Conservation (phyloP, 1,140 invertebrate species). For the Micrasema minimum region DNA sequence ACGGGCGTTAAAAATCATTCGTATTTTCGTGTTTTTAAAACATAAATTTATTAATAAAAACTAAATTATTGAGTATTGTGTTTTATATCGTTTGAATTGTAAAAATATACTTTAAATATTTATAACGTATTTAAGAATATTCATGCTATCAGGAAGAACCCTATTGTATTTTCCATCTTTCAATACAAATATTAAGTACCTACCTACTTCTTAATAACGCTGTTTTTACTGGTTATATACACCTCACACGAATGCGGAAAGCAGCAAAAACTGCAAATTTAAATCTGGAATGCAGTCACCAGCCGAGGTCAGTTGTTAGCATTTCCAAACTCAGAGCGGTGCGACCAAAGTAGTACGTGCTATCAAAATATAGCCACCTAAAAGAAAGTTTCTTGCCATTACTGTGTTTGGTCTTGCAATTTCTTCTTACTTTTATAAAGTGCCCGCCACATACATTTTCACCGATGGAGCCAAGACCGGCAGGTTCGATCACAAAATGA, state of each 20-base stretch:
- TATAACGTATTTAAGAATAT: no score
- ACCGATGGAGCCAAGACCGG: not conserved
- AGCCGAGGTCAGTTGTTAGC: slow-evolving; percentile 24
- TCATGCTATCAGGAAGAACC: no score
- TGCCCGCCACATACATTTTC: slow-evolving; percentile 25
- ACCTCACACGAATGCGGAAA: slow-evolving; percentile 21
- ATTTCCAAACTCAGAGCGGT: slow-evolving; percentile 25
- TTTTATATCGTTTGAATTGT: no score
- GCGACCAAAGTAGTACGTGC: not conserved
- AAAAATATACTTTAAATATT: no score
- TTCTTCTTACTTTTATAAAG: not conserved
- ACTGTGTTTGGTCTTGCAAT: not conserved
- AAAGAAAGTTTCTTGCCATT: slow-evolving; percentile 5
- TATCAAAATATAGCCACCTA: slow-evolving; percentile 4
- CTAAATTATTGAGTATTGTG: no score
- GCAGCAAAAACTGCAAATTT: slow-evolving; percentile 12
- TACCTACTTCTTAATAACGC: no score
- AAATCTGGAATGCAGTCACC: slow-evolving; percentile 34
- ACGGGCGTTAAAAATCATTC: no score
- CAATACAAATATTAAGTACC: no score
- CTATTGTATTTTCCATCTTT: no score
- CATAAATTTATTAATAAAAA: no score
- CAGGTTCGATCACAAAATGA: not conserved
- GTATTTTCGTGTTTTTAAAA: no score
- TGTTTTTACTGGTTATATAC: slow-evolving; percentile 1